phyloP scores from a whole-genome alignment of 1,140 invertebrate species.

The Zaprionus africanus region DNA sequence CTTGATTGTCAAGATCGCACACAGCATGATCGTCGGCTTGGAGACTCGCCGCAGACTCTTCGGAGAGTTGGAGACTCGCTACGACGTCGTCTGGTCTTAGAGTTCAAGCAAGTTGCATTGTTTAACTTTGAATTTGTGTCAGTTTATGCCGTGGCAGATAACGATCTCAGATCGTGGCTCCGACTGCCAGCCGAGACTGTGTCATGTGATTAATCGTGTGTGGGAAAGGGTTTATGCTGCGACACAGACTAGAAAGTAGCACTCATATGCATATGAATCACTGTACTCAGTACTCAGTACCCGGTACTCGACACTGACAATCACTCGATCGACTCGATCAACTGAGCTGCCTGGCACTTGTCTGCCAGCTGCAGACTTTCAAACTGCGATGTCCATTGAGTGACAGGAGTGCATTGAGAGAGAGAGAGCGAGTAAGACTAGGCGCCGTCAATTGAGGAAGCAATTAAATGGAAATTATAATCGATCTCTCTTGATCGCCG shows the following conservation, averaged over 20 bases:
- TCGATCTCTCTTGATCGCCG: constrained; percentile 26
- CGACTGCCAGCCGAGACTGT: constrained; percentile 36
- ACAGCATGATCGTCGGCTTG: constrained; percentile 57
- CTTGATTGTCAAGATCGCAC: constrained; percentile 80
- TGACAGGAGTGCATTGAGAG: constrained; percentile 31
- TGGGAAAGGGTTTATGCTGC: constrained; percentile 59
- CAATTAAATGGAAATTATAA: constrained; percentile 54
- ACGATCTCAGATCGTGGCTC: constrained; percentile 67
- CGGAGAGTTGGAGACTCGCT: constrained; percentile 25
- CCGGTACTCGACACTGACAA: constrained; percentile 30
- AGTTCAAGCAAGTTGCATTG: constrained; percentile 76
- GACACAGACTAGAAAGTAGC: constrained; percentile 61
- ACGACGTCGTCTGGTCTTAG: constrained; percentile 36
- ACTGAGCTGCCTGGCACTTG: constrained; percentile 52
- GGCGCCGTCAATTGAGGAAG: constrained; percentile 55
- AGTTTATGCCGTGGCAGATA: constrained; percentile 63
- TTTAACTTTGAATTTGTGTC: constrained; percentile 80
- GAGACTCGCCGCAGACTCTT: constrained; percentile 2
- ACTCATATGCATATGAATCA: constrained; percentile 63
- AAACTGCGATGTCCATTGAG: constrained; percentile 34
- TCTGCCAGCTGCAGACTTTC: constrained; percentile 66
- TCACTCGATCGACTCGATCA: constrained; percentile 12
- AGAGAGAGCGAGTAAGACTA: constrained; percentile 6
- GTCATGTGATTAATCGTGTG: constrained; percentile 71
- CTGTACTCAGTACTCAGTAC: constrained; percentile 25